Conservation (phyloP, 2,113 vertebrate genomes). For the Aspiorhynchus laticeps region DNA sequence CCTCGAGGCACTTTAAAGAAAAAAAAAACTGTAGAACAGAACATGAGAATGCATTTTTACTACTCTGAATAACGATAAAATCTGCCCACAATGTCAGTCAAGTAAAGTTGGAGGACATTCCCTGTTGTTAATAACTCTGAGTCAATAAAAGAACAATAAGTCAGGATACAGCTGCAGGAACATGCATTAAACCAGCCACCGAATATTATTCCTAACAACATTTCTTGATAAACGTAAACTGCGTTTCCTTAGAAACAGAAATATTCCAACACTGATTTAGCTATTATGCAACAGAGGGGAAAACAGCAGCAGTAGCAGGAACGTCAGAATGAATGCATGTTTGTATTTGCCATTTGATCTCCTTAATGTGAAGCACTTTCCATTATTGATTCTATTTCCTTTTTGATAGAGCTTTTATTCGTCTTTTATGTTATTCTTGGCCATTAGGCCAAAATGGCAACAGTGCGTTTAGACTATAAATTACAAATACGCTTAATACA, state of each 20-base stretch:
- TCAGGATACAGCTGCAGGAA: constrained; percentile 24
- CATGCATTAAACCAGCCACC: constrained; percentile 5
- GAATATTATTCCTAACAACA: neutral
- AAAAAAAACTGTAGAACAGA: neutral
- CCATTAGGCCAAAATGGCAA: neutral
- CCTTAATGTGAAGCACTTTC: neutral
- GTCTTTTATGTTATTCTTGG: neutral
- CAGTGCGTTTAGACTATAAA: neutral
- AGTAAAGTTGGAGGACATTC: neutral
- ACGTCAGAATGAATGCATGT: neutral
- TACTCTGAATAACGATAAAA: neutral
- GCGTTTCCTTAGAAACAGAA: constrained; percentile 11
- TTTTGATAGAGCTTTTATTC: constrained; percentile 1
- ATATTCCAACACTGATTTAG: neutral
- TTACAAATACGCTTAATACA: neutral
- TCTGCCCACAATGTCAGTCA: constrained; percentile 11
- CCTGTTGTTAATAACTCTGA: constrained; percentile 30
- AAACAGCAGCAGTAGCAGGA: neutral
- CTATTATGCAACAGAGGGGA: neutral
- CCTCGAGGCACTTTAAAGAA: neutral
- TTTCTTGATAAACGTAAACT: neutral
- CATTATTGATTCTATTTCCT: neutral
- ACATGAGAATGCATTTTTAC: neutral
- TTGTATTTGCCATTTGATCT: neutral
- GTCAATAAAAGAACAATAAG: constrained; percentile 38